phyloP scores from a whole-genome alignment of 2,888 invertebrate genomes.

The Meloe dianella region DNA sequence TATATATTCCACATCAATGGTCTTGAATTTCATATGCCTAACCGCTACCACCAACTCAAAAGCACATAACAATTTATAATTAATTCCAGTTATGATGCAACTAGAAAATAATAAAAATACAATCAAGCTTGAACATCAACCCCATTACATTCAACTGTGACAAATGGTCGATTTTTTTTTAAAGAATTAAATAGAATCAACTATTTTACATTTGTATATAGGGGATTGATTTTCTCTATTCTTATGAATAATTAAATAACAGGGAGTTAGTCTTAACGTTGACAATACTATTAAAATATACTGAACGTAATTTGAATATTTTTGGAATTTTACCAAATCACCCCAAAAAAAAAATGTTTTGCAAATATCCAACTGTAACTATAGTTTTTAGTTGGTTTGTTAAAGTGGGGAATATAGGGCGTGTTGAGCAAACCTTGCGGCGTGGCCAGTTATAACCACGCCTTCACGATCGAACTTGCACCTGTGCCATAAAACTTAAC shows the following conservation, averaged over 20 bases:
- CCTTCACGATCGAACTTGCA: conserved; percentile 57
- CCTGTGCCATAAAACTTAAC: conserved; percentile 54
- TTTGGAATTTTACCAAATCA: conserved; percentile 4
- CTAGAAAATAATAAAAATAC: not conserved
- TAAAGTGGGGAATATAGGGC: conserved; percentile 51
- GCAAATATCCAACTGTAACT: conserved; percentile 32
- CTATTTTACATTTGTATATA: not conserved
- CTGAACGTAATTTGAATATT: conserved; percentile 4
- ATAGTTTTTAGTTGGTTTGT: conserved; percentile 49
- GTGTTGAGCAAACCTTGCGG: conserved; percentile 51
- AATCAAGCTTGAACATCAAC: not conserved
- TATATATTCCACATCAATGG: conserved; percentile 50
- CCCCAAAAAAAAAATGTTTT: conserved; percentile 32
- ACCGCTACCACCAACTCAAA: conserved; percentile 45
- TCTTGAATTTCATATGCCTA: conserved; percentile 51
- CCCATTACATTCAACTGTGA: not conserved
- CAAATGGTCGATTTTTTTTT: too few relatives aligned
- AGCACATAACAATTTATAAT: conserved; percentile 31
- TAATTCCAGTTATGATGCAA: conserved; percentile 24
- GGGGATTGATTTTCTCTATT: not conserved
- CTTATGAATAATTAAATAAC: conserved; percentile 7
- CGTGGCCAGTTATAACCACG: conserved; percentile 55
- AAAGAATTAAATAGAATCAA: too few relatives aligned
- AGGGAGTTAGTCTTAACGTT: not conserved
- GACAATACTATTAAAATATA: not conserved